Percentiles rank a stretch among this genome's conserved stretches.
Conservation (phyloP, 1,140 invertebrate genomes). For the Chironomus tepperi region DNA sequence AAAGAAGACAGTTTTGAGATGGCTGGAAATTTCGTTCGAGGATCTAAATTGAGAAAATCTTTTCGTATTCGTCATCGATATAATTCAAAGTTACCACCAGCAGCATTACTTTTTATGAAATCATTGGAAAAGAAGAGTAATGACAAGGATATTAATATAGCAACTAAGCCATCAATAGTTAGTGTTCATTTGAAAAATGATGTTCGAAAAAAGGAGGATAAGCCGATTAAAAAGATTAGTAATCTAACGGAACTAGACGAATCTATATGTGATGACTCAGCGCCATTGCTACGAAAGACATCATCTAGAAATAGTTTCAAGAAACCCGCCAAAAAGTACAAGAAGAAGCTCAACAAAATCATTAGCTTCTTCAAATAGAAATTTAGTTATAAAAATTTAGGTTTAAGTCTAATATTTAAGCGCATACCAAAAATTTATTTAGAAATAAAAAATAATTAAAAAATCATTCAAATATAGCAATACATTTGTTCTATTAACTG, state of each 20-base stretch:
- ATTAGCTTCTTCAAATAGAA: background rate
- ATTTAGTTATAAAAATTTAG: background rate
- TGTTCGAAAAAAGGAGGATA: background rate
- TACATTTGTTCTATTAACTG: background rate
- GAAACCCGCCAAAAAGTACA: background rate
- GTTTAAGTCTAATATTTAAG: background rate
- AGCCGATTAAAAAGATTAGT: background rate
- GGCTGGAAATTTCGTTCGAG: background rate
- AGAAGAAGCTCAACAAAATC: background rate
- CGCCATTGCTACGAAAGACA: background rate
- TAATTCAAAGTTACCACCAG: background rate
- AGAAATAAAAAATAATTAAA: background rate
- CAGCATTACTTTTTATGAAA: background rate
- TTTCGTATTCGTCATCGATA: background rate
- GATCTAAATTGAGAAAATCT: background rate
- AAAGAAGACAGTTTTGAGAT: background rate
- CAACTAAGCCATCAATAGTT: background rate
- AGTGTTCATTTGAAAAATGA: background rate
- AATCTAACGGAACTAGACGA: background rate
- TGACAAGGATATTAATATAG: background rate
- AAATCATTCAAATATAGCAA: background rate
- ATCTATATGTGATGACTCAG: background rate
- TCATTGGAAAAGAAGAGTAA: constrained; percentile 15
- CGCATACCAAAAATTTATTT: background rate
- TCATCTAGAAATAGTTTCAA: background rate